phyloP scores from a whole-genome alignment of 2,888 invertebrate species.

The Yponomeuta malinellus region DNA sequence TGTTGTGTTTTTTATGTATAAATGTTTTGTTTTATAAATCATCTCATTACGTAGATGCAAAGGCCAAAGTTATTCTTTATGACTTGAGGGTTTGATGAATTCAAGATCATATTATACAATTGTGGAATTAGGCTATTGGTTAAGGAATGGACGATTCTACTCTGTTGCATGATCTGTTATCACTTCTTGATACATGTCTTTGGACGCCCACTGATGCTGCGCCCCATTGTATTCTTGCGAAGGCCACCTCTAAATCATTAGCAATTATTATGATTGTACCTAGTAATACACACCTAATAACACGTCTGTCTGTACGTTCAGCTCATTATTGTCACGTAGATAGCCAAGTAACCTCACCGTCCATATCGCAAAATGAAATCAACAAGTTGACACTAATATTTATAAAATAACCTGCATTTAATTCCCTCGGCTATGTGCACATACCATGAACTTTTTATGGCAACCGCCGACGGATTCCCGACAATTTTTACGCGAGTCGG shows the following conservation, averaged over 20 bases:
- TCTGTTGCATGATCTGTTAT: slow-evolving; percentile 17
- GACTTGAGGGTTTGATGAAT: neutral
- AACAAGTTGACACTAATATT: slow-evolving; percentile 20
- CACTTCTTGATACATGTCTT: slow-evolving; percentile 13
- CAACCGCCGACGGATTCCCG: slow-evolving; percentile 16
- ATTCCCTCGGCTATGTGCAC: slow-evolving; percentile 10
- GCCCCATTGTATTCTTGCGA: slow-evolving; percentile 19
- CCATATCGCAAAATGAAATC: slow-evolving; percentile 20
- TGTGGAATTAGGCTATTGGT: neutral
- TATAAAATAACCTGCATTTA: slow-evolving; percentile 15
- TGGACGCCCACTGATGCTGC: slow-evolving; percentile 16
- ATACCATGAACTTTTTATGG: slow-evolving; percentile 20
- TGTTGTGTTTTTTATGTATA: too few relatives aligned
- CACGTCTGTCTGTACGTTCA: slow-evolving; percentile 15
- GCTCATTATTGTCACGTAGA: slow-evolving; percentile 20
- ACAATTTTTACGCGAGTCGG: slow-evolving; percentile 13
- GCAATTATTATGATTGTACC: slow-evolving; percentile 21
- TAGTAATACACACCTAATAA: slow-evolving; percentile 19
- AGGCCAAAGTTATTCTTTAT: too few relatives aligned
- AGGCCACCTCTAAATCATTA: slow-evolving; percentile 19
- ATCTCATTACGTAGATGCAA: too few relatives aligned
- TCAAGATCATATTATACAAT: neutral
- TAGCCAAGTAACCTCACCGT: slow-evolving; percentile 14
- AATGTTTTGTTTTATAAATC: too few relatives aligned
- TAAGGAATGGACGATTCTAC: slow-evolving; percentile 1